Evolutionary conservation across 2,888 invertebrate species (phyloP), one percentile per base, ranked within the genome.

Genomic region (Monochamus alternatus): DNA sequence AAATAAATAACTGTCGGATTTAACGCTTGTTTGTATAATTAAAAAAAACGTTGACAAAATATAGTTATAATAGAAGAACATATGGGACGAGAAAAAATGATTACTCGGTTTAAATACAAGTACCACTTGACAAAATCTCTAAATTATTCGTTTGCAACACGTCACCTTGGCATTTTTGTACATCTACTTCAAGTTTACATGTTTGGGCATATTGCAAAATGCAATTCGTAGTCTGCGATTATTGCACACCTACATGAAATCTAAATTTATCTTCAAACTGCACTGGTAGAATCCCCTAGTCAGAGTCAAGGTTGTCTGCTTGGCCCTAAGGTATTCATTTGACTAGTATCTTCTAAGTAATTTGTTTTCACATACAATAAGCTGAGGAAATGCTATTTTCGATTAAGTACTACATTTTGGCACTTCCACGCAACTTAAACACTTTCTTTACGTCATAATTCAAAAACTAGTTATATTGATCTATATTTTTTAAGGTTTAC

Each of bases 191-290:
- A 67, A 71, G 67, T 75, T 75, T 63, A 66, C 75, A 10, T 71
- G 44, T 71, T 60, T 75, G 66, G 75, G 60, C 55, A 72, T 73
- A 73, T 69, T 69, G 32, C 64, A 51, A 58, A 22, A 55, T 58
- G 55, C 55, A 68, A 75, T 69, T 68, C 67, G 68, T 67, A 75
- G 68, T 73, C 63, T 75, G 71, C 72, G 63, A 64, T 62, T 64
- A 64, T 52, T 12, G 30, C 22, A 69, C 73, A 59, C 76, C 76
- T 76, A 76, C 76, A 76, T 73, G 68, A 65, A 64, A 69, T 73
- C 73, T 76, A 67, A 73, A 72, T 69, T 75, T 73, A 72, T 58
- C 74, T 75, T 60, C 69, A 65, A 30, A 47, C 44, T 74, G 43
- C 22, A 44, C 38, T 9, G 64, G 44, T 22, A 14, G 58, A 63